A percentile compares a stretch with the other conserved stretches of the same genome.
Conservation (phyloP, 2,113 vertebrate genomes). For the Sakesphorus luctuosus region DNA sequence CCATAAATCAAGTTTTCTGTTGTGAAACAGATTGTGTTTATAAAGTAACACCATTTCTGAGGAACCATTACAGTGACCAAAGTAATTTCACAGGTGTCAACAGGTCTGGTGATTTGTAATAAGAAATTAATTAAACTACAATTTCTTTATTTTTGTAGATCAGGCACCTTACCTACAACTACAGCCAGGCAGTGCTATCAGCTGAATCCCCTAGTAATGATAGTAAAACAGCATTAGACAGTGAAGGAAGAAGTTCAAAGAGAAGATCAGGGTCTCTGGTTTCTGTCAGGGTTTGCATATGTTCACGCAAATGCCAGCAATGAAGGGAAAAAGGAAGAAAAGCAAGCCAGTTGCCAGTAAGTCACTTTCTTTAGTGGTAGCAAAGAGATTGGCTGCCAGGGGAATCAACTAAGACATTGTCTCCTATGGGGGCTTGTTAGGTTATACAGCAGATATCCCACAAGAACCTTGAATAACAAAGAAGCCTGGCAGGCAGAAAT, state of each 20-base stretch:
- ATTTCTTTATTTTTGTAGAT: neutral
- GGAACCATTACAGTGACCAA: neutral
- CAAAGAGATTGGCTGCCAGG: conserved; percentile 36
- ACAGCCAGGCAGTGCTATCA: neutral
- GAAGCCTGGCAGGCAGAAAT: conserved; percentile 39
- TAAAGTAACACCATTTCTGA: neutral
- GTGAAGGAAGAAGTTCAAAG: neutral
- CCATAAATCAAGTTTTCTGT: conserved; percentile 28
- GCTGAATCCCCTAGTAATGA: neutral
- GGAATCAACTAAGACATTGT: conserved; percentile 39
- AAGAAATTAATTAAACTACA: neutral
- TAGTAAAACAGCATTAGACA: neutral
- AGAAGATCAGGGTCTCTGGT: neutral
- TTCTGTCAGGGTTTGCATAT: neutral
- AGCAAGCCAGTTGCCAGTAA: neutral
- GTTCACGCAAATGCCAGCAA: neutral
- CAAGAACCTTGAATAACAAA: conserved; percentile 63
- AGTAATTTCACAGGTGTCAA: neutral
- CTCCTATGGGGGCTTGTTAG: conserved; percentile 53
- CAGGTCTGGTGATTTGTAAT: neutral
- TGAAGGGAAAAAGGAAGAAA: neutral
- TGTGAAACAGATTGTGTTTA: neutral
- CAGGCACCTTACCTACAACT: neutral
- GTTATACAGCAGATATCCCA: conserved; percentile 31
- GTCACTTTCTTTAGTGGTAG: neutral